These are phyloP conservation scores for Crypturellus undulatus DNA, from an alignment of 2,113 vertebrate species.

Conservation along the genomic window DNA sequence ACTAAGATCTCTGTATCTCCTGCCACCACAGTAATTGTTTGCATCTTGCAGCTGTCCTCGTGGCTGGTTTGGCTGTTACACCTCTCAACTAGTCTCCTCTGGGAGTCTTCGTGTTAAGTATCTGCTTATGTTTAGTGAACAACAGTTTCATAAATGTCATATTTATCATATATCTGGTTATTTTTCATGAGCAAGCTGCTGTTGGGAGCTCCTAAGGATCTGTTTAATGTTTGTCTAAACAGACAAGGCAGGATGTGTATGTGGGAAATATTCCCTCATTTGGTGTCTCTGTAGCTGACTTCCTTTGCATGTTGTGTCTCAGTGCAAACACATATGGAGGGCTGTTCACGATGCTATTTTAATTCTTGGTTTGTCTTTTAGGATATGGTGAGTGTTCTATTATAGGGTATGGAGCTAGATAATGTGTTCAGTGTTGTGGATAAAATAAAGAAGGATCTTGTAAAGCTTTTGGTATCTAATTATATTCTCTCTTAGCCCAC, in stretches of 20 bases:
- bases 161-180: background rate
- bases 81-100: background rate
- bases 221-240: background rate
- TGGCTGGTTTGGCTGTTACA: background rate
- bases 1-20: background rate
- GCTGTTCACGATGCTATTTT: conserved; percentile 1
- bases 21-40: background rate
- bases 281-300: background rate
- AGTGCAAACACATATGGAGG: conserved; percentile 19
- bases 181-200: background rate
- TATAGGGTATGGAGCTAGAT: background rate
- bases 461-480: conserved; percentile 49
- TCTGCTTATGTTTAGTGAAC: background rate
- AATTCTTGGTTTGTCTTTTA: conserved; percentile 5
- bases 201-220: background rate
- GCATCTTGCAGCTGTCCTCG: background rate
- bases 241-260: background rate
- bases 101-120: background rate
- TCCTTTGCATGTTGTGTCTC: conserved; percentile 2
- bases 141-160: background rate
- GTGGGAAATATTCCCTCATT: background rate
- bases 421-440: conserved; percentile 21
- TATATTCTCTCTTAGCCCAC: conserved; percentile 36
- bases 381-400: conserved; percentile 1
- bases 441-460: conserved; percentile 46